Evolutionary conservation across 2,113 vertebrate genomes (phyloP), one percentile per base, ranked within the genome.

Genomic region (Monopterus albus): DNA sequence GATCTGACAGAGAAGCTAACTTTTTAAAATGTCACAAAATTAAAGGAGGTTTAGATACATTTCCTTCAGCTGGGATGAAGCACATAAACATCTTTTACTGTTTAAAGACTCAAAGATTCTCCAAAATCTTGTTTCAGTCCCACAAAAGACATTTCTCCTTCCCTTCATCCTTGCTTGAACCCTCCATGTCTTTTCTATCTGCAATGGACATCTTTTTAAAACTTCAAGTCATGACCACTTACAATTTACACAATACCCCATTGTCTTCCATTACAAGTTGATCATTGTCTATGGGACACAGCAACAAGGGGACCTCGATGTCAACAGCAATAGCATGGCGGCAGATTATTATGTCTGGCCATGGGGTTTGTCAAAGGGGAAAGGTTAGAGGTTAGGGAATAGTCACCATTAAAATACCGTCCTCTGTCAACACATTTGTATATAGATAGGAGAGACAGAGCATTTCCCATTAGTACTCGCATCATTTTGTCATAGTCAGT

Each of bases 391-490:
- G 88, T 90, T 2, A 76, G 66, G 52, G 75, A 69, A 87, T 70
- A 72, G 75, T 82, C n/a, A 6, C 75, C 74, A 87, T 90, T 84
- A 78, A 64, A 74, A 72, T 59, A 87, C 66, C 45, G 83, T 82
- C 70, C 53, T 86, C 90, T 87, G 87, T 91, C 90, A 90, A 87
- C 90, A 88, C 71, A 5, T 90, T 82, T 89, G 86, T 79, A 88
- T 91, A 80, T 84, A 66, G 31, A 50, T 82, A 82, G 66, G 79
- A 73, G 65, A 57, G 56, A 56, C 59, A 15, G 36, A 64, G 40
- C 9, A 17, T 55, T 75, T 79, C 71, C 78, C 72, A 71, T 85
- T 80, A 74, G 36, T 59, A 3, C 61, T 58, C 28, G 46, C 63
- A 64, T 70, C 66, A 65, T 15, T 79, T 39, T 69, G 78, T 65